phyloP scores from a whole-genome alignment of 92 coral and sea anemone species.

The Metridium senile region DNA sequence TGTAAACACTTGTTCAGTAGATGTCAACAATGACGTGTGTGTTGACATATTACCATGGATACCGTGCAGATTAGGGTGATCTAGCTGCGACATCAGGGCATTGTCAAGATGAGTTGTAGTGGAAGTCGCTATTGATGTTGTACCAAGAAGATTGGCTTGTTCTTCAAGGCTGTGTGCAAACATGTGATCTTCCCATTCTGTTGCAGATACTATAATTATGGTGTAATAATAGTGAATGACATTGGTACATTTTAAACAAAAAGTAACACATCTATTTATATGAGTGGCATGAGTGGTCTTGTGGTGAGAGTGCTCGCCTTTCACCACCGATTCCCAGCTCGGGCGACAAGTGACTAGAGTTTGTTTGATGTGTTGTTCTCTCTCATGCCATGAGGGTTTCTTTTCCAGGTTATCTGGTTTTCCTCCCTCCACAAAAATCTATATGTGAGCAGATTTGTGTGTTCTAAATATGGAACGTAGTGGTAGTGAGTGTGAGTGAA shows the following conservation, averaged over 20 bases:
- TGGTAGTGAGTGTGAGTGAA: too few relatives aligned
- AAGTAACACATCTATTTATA: too few relatives aligned
- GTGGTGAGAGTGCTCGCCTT: too few relatives aligned
- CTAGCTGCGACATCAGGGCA: conserved; percentile 15
- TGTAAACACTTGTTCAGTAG: conserved; percentile 47
- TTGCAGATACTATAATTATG: conserved; percentile 52
- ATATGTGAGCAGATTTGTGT: too few relatives aligned
- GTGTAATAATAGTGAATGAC: background rate
- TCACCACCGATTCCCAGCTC: too few relatives aligned
- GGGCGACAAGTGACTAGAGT: too few relatives aligned
- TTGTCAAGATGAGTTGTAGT: conserved; percentile 16
- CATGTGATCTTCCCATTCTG: conserved; percentile 91
- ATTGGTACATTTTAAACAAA: background rate
- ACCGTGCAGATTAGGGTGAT: conserved; percentile 14
- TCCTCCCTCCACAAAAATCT: too few relatives aligned
- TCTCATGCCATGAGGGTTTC: too few relatives aligned
- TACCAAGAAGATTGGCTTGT: conserved; percentile 36
- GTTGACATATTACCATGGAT: conserved; percentile 11
- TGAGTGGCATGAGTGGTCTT: too few relatives aligned
- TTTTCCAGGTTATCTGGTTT: too few relatives aligned
- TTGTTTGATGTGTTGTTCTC: too few relatives aligned
- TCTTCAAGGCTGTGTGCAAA: conserved; percentile 79
- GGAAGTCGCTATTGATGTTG: background rate
- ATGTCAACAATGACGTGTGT: conserved; percentile 35
- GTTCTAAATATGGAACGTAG: too few relatives aligned